Conservation (phyloP, 1,140 invertebrate genomes). For the Anastrepha obliqua region DNA sequence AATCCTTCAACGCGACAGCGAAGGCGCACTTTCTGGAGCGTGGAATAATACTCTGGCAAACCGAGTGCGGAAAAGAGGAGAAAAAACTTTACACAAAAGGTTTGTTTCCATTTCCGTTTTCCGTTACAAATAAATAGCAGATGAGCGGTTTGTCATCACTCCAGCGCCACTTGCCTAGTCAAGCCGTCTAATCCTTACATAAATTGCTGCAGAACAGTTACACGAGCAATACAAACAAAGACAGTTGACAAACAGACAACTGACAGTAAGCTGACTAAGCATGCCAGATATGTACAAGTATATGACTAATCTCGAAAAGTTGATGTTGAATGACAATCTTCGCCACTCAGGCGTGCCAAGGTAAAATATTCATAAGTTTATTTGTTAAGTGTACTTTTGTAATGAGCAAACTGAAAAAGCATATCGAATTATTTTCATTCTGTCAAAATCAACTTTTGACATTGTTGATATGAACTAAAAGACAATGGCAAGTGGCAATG, state of each 20-base stretch:
- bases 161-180: background rate
- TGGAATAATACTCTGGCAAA: background rate
- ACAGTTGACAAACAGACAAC: slow-evolving; percentile 26
- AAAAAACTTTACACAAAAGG: background rate
- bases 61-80: background rate
- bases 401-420: slow-evolving; percentile 32
- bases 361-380: slow-evolving; percentile 37
- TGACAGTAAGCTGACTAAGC: slow-evolving; percentile 46
- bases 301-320: slow-evolving; percentile 18
- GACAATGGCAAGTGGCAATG: background rate
- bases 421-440: slow-evolving; percentile 25
- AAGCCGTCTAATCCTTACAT: slow-evolving; percentile 37
- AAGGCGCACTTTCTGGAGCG: background rate
- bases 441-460: background rate
- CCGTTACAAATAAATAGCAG: slow-evolving; percentile 28
- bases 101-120: background rate
- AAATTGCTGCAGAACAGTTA: background rate
- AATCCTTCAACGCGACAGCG: slow-evolving; percentile 2
- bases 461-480: background rate
- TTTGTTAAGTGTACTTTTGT: slow-evolving; percentile 21
- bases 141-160: slow-evolving; percentile 42
- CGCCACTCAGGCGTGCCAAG: slow-evolving; percentile 25
- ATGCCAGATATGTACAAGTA: background rate
- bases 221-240: background rate
- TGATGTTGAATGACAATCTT: slow-evolving; percentile 39